Base-by-base conservation (phyloP, 2,113 vertebrate species). In the Enhydra lutris region DNA sequence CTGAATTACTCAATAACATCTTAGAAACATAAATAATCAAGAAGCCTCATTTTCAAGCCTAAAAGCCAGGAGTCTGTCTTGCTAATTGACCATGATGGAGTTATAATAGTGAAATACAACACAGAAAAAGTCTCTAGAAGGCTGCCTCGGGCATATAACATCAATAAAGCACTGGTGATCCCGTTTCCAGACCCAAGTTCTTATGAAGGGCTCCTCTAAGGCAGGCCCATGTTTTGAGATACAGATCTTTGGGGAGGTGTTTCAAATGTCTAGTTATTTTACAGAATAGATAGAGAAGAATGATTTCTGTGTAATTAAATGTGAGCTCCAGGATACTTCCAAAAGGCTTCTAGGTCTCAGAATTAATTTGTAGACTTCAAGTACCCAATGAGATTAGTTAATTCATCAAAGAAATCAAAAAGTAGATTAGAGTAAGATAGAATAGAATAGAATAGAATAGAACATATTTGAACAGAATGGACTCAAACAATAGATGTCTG, bases 1-100 rank as follows among this genome's bases (percentile, higher is more conserved):
- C 95, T 95, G 98, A 98, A 99, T 99, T 99, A 99, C 99, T 98
- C 98, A 98, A 98, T 99, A 98, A 99, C 98, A 98, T 98, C 98
- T 98, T 98, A 96, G 98, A 99, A 99, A 98, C 98, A 99, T 99
- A 99, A 99, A 99, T 99, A 99, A 99, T 99, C 99, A 98, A 98
- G 98, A 99, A 98, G 97, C 97, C 98, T 98, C 98, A 98, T 99
- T 99, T 99, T 98, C 99, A 97, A 98, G 98, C 98, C 98, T 99
- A 99, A 99, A 99, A 99, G 98, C 98, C 98, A 98, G 98, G 97
- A 98, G 98, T 98, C 97, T 98, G 97, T 99, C 98, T 98, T 98
- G 96, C 98, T 99, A 99, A 99, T 99, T 99, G 98, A 99, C 98
- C 98, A 98, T 99, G 99, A 99, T 99, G 98, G 98, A 99, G 98